Conservation (phyloP, 2,113 vertebrate genomes). For the Syngnathoides biaculeatus region DNA sequence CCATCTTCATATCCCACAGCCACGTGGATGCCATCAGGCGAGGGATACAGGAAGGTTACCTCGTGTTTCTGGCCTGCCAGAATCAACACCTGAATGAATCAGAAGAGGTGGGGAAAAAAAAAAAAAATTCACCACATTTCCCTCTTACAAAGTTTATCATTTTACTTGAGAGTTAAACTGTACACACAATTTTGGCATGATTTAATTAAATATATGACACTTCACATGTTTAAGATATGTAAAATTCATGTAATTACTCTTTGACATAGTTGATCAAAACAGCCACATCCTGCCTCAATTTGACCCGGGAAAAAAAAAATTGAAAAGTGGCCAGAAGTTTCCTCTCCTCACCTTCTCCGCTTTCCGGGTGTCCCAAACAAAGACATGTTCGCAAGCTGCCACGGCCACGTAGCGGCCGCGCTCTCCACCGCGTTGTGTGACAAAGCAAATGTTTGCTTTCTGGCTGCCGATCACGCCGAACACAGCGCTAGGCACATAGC, state of each 20-base stretch:
- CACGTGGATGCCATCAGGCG: constrained; percentile 85
- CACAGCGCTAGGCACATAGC: constrained; percentile 80
- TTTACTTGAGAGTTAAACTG: no score
- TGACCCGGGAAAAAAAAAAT: background rate
- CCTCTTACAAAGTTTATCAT: no score
- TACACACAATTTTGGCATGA: no score
- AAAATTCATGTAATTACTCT: background rate
- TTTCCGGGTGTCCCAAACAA: constrained; percentile 92
- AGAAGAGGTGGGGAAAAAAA: background rate
- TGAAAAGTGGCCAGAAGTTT: no score
- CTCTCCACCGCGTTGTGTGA: constrained; percentile 83
- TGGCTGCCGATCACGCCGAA: constrained; percentile 89
- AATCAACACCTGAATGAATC: constrained; percentile 80
- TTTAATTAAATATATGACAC: no score
- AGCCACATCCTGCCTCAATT: background rate
- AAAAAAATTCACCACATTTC: background rate
- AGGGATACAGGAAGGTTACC: constrained; percentile 85
- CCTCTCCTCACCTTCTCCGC: constrained; percentile 84
- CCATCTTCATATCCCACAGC: constrained; percentile 95
- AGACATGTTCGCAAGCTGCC: constrained; percentile 91
- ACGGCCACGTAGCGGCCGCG: constrained; percentile 86
- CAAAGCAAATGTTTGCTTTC: constrained; percentile 79
- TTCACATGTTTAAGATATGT: no score
- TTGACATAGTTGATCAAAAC: background rate
- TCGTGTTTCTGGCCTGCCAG: constrained; percentile 89